These are phyloP conservation scores for Galerucella calmariensis DNA, from an alignment of 2,888 invertebrate genomes.

Conservation along the genomic window DNA sequence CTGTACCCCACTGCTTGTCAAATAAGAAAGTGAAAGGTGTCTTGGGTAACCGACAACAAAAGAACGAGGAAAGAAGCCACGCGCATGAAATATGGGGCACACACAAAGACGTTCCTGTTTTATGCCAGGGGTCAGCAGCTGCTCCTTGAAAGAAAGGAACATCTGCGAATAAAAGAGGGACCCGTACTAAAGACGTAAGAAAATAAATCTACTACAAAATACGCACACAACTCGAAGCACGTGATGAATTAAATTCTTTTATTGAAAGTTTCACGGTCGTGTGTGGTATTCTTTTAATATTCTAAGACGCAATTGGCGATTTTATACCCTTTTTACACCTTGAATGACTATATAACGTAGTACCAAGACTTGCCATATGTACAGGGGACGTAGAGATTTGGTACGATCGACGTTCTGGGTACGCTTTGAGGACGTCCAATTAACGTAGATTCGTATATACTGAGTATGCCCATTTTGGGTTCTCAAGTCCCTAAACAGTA, in stretches of 20 bases:
- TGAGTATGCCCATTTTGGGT: no score
- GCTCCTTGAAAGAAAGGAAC: conserved; percentile 24
- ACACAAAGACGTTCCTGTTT: conserved; percentile 34
- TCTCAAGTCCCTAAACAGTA: no score
- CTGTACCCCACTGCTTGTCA: conserved; percentile 17
- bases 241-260: conserved; percentile 4
- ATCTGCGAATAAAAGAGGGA: conserved; percentile 26
- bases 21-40: conserved; percentile 27
- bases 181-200: conserved; percentile 16
- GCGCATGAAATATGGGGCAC: conserved; percentile 25
- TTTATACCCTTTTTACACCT: conserved; percentile 6
- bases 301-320: conserved; percentile 11
- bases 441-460: no score
- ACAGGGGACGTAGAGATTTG: no score
- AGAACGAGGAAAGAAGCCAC: conserved; percentile 24
- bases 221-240: conserved; percentile 1
- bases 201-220: conserved; percentile 19
- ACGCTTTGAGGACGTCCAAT: no score
- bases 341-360: no score
- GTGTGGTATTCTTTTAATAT: conserved; percentile 3
- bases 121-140: conserved; percentile 17
- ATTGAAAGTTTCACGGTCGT: neutral
- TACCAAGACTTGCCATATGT: no score
- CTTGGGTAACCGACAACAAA: conserved; percentile 16
- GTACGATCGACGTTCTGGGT: no score